phyloP scores from a whole-genome alignment of 2,113 vertebrate species.

The Mobula hypostoma region DNA sequence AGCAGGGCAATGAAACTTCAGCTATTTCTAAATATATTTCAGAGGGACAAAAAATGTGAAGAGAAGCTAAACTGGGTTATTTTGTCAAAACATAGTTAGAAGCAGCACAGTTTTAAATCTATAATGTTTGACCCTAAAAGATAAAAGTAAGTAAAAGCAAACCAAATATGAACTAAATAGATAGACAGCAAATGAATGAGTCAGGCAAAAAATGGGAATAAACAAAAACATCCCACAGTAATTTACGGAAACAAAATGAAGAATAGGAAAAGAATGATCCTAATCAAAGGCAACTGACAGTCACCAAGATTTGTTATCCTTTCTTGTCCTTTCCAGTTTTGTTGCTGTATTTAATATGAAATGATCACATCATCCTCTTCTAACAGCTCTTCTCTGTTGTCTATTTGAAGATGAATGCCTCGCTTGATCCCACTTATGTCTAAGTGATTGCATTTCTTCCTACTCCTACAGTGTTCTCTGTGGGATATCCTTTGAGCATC shows the following conservation, averaged over 20 bases:
- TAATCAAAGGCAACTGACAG: background rate
- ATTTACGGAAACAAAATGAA: background rate
- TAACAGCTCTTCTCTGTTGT: background rate
- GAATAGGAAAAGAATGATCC: background rate
- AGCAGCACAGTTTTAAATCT: background rate
- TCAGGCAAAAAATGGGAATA: background rate
- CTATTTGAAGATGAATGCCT: background rate
- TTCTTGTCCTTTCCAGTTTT: background rate
- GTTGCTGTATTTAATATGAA: background rate
- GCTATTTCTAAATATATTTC: background rate
- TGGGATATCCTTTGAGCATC: background rate
- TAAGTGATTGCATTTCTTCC: background rate
- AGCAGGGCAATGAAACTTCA: background rate
- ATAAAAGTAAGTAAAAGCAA: background rate
- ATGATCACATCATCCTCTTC: background rate
- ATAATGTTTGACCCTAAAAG: conserved; percentile 5
- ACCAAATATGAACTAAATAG: background rate
- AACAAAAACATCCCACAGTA: background rate
- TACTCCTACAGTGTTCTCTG: background rate
- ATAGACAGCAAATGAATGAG: background rate
- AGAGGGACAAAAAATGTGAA: background rate
- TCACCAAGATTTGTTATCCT: background rate
- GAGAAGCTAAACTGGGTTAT: conserved; percentile 8
- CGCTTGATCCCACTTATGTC: background rate
- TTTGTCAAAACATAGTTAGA: background rate